Percentiles rank a stretch among this genome's conserved stretches.
Evolutionary conservation across 92 coral and sea anemone species (phyloP).

Genomic region (Nematostella vectensis): DNA sequence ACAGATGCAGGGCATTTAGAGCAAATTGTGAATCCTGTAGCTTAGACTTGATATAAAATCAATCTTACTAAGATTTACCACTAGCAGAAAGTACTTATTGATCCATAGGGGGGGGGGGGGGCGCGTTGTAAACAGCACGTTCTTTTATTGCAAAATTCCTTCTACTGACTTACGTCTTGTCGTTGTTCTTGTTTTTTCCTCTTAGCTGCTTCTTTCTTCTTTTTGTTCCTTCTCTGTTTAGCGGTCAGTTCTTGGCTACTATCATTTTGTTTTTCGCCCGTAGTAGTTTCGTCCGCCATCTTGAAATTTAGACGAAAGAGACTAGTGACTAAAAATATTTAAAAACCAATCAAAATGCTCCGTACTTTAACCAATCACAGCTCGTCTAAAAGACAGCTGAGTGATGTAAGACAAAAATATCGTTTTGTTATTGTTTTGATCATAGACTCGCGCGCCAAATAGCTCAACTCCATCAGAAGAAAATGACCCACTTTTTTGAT

Average conservation of each 20-base stretch:
- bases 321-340: background rate
- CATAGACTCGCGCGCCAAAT: background rate
- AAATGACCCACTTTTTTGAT: conserved; percentile 22
- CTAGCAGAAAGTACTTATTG: background rate
- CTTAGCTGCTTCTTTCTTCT: conserved; percentile 66
- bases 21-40: too few species aligned
- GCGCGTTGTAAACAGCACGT: background rate
- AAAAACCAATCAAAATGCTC: conserved; percentile 59
- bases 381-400: too few species aligned
- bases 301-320: conserved; percentile 9
- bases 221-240: conserved; percentile 61
- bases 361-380: too few species aligned
- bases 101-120: background rate
- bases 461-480: too few species aligned
- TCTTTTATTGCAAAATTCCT: background rate
- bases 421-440: background rate
- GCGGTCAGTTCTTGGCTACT: conserved; percentile 39
- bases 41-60: too few species aligned
- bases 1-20: too few species aligned
- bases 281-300: conserved; percentile 70
- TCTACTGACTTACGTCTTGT: conserved; percentile 27
- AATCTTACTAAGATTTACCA: background rate
- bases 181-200: conserved; percentile 64
- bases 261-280: conserved; percentile 21
- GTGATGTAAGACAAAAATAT: too few species aligned